phyloP scores from a whole-genome alignment of 23 tunicate species.

The Halocynthia roretzi region DNA sequence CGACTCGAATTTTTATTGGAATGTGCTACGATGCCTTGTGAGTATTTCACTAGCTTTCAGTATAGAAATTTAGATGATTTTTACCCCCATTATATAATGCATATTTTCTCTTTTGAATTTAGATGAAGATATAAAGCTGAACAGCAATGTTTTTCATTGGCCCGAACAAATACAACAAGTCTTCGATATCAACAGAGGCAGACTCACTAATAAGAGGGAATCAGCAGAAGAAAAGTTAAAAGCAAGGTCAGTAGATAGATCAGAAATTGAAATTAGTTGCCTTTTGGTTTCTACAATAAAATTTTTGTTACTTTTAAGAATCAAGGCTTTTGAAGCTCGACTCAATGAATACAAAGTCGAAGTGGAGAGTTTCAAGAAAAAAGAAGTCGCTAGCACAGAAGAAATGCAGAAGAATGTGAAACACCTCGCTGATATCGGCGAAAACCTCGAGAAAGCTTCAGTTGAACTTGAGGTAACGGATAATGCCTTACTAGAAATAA shows the following conservation, averaged over 20 bases:
- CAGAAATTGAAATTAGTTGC: not conserved
- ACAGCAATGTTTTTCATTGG: conserved; percentile 95
- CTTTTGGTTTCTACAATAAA: not conserved
- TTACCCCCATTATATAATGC: not conserved
- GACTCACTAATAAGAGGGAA: conserved; percentile 82
- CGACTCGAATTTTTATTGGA: conserved; percentile 77
- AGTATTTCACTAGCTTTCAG: not conserved
- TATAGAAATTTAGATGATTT: not conserved
- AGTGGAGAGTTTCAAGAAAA: conserved; percentile 83
- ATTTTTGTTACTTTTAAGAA: conserved; percentile 22
- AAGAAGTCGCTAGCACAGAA: conserved; percentile 77
- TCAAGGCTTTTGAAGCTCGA: conserved; percentile 71
- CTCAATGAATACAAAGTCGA: conserved; percentile 66
- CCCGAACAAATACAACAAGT: conserved; percentile 88
- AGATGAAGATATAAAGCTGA: conserved; percentile 96
- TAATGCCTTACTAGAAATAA: not conserved
- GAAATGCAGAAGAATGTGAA: conserved; percentile 95
- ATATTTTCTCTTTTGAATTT: not conserved
- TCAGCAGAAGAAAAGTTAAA: conserved; percentile 83
- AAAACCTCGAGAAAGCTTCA: conserved; percentile 53
- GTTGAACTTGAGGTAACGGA: conserved; percentile 50
- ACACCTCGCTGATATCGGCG: conserved; percentile 47
- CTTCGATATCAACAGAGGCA: conserved; percentile 69
- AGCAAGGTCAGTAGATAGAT: conserved; percentile 32
- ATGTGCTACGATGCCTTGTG: conserved; percentile 84